Evolutionary conservation across 2,888 invertebrate species (phyloP).

Genomic region (Leistus spinibarbis): DNA sequence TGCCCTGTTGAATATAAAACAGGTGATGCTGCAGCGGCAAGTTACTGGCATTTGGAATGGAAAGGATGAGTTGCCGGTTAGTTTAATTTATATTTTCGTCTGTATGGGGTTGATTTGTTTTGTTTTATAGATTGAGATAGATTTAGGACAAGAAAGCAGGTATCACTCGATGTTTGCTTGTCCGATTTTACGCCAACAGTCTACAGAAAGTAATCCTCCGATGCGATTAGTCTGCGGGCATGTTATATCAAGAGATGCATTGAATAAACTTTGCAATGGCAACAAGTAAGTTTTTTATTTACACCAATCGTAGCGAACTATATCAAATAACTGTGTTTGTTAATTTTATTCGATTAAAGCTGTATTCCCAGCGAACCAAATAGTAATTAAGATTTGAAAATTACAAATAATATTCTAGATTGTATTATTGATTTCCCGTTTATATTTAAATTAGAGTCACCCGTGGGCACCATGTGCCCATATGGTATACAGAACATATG

Average conservation of each 20-base stretch:
- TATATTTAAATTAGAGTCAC: no score
- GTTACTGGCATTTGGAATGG: slow-evolving; percentile 95
- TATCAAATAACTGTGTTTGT: no score
- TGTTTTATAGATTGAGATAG: slow-evolving; percentile 84
- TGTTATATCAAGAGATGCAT: slow-evolving; percentile 96
- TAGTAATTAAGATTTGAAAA: no score
- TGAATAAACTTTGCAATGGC: slow-evolving; percentile 91
- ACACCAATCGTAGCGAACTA: no score
- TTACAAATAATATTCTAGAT: no score
- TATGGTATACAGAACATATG: no score
- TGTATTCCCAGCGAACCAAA: no score
- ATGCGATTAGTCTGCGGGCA: slow-evolving; percentile 97
- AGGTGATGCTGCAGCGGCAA: slow-evolving; percentile 86
- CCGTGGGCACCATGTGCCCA: no score
- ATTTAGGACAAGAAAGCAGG: slow-evolving; percentile 86
- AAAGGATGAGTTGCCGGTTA: slow-evolving; percentile 93
- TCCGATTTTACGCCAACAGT: slow-evolving; percentile 96
- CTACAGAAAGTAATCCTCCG: slow-evolving; percentile 94
- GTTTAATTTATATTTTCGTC: slow-evolving; percentile 47
- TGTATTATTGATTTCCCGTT: no score
- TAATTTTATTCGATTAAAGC: no score
- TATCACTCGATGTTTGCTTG: slow-evolving; percentile 99
- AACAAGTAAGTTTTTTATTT: slow-evolving; percentile 73
- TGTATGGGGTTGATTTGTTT: neutral
- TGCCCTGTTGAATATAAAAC: slow-evolving; percentile 90